Percentiles rank a stretch among this genome's conserved stretches.
Conservation (phyloP, 2,888 invertebrate genomes). For the Drosophila austrosaltans region DNA sequence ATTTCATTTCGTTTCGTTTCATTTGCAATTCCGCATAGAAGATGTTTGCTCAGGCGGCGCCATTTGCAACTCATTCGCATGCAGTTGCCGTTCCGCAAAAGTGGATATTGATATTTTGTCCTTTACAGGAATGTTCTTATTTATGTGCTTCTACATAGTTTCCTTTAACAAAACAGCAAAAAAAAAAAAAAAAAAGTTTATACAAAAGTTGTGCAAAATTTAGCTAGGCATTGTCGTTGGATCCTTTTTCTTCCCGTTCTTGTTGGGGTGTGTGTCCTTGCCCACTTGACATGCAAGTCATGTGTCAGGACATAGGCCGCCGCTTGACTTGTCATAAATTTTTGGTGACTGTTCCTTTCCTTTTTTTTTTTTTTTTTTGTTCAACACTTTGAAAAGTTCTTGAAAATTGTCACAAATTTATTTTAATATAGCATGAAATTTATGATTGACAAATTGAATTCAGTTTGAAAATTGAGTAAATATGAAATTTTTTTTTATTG, state of each 20-base stretch:
- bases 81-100: constrained; percentile 82
- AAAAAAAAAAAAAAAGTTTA: constrained; percentile 45
- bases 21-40: constrained; percentile 58
- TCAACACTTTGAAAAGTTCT: constrained; percentile 35
- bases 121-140: constrained; percentile 82
- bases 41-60: constrained; percentile 50
- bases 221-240: constrained; percentile 73
- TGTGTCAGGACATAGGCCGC: constrained; percentile 79
- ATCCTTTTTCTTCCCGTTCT: constrained; percentile 2
- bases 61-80: constrained; percentile 73
- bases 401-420: constrained; percentile 77
- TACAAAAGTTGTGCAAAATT: constrained; percentile 78
- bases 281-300: constrained; percentile 79
- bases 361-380: constrained; percentile 61
- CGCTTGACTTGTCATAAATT: constrained; percentile 81
- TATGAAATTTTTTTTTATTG: background rate
- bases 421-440: constrained; percentile 81
- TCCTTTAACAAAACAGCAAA: constrained; percentile 39
- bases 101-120: constrained; percentile 84
- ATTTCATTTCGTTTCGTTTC: constrained; percentile 27
- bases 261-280: constrained; percentile 28
- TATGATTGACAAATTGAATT: constrained; percentile 81
- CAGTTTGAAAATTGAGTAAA: constrained; percentile 65
- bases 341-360: constrained; percentile 40
- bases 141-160: constrained; percentile 81